A percentile compares a stretch with the other conserved stretches of the same genome.
These are phyloP conservation scores for Uria aalge DNA, from an alignment of 2,113 vertebrate genomes.

Conservation along the genomic window DNA sequence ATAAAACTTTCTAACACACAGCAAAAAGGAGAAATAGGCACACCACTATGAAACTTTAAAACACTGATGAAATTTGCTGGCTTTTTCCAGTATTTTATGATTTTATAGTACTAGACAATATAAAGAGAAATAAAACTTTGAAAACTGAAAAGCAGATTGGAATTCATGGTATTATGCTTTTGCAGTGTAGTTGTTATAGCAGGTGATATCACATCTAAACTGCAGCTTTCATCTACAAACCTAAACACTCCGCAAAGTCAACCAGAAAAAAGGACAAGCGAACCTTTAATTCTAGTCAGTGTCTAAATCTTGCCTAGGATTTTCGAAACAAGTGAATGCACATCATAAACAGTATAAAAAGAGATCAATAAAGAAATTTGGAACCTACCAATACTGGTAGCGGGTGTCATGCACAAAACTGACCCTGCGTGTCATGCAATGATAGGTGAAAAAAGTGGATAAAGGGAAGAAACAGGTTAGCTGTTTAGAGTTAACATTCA, in stretches of 20 bases:
- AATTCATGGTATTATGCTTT: conserved; percentile 70
- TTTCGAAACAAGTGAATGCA: conserved; percentile 72
- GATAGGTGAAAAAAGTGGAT: conserved; percentile 82
- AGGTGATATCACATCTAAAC: conserved; percentile 67
- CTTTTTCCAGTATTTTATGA: conserved; percentile 68
- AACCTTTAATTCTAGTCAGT: conserved; percentile 61
- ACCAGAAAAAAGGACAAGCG: conserved; percentile 73
- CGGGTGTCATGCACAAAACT: conserved; percentile 99
- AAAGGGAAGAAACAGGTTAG: conserved; percentile 88
- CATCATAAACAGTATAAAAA: conserved; percentile 71
- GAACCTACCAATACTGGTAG: conserved; percentile 99
- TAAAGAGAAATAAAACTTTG: conserved; percentile 71
- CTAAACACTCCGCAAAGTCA: conserved; percentile 55
- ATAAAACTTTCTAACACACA: conserved; percentile 82
- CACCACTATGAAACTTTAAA: conserved; percentile 83
- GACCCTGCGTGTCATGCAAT: conserved; percentile 95
- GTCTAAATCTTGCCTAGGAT: conserved; percentile 59
- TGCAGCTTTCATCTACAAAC: conserved; percentile 48
- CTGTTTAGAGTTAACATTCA: conserved; percentile 86
- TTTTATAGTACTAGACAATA: conserved; percentile 72
- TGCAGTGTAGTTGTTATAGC: conserved; percentile 69
- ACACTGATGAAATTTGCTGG: conserved; percentile 81
- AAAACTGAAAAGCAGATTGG: conserved; percentile 75
- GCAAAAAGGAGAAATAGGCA: conserved; percentile 84
- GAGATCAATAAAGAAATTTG: conserved; percentile 85